Percentiles rank a stretch among this genome's conserved stretches.
Conservation (phyloP, 2,113 vertebrate genomes). For the Poecile atricapillus region DNA sequence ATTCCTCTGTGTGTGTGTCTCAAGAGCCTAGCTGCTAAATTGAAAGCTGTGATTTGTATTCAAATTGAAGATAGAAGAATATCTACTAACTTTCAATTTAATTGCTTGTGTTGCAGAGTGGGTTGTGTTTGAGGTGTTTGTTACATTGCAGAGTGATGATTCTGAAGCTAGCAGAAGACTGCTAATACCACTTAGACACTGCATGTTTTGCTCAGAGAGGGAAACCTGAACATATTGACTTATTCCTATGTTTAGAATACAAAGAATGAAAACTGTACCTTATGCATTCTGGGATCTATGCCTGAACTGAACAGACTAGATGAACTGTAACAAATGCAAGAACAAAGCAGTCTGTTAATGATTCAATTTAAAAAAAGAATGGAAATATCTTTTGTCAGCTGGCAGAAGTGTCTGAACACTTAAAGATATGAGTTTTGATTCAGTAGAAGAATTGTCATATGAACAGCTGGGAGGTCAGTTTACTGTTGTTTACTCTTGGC, state of each 20-base stretch:
- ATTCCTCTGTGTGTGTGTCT: not conserved
- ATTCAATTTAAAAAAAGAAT: not conserved
- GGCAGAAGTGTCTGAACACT: not conserved
- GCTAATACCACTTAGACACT: not conserved
- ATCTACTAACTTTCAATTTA: not conserved
- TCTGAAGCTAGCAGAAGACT: not conserved
- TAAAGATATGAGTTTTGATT: not conserved
- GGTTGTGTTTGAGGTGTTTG: not conserved
- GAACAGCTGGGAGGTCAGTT: not conserved
- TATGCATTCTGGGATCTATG: not conserved
- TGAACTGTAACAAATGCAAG: not conserved
- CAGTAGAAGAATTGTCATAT: not conserved
- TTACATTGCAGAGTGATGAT: not conserved
- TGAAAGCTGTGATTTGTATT: constrained; percentile 13
- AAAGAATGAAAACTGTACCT: not conserved
- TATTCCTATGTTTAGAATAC: not conserved
- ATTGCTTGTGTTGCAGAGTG: not conserved
- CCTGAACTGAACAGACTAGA: not conserved
- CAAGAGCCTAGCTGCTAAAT: not conserved
- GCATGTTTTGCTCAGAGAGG: not conserved
- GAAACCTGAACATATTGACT: not conserved
- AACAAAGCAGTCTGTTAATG: not conserved
- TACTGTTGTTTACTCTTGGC: not conserved
- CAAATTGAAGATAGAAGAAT: not conserved
- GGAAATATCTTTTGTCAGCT: not conserved